A percentile compares a stretch with the other conserved stretches of the same genome.
These are phyloP conservation scores for Heliconius congener DNA, from an alignment of 1,140 invertebrate genomes.

Conservation along the genomic window DNA sequence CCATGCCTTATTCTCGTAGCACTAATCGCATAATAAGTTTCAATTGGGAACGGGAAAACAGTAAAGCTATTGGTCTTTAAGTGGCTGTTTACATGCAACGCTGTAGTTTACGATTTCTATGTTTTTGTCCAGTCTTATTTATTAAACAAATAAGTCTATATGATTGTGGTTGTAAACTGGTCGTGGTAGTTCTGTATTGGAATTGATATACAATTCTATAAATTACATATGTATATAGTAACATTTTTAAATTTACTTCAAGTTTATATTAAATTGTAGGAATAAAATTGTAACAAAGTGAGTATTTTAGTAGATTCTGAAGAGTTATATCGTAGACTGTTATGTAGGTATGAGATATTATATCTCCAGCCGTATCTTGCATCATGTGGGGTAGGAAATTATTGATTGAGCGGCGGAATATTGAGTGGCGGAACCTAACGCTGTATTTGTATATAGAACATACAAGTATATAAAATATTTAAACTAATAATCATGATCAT, in stretches of 20 bases:
- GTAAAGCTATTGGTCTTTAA: conserved; percentile 32
- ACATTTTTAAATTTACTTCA: not conserved
- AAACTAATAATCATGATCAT: too few species aligned
- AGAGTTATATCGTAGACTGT: too few species aligned
- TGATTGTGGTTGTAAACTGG: not conserved
- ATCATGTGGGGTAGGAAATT: too few species aligned
- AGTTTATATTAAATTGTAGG: too few species aligned
- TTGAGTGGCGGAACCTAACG: too few species aligned
- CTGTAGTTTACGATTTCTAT: conserved; percentile 29
- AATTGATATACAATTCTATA: not conserved
- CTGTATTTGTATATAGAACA: too few species aligned
- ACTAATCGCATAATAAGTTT: conserved; percentile 17
- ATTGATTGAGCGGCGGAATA: too few species aligned
- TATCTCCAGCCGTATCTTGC: too few species aligned
- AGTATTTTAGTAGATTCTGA: too few species aligned
- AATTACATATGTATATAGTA: not conserved
- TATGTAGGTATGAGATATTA: too few species aligned
- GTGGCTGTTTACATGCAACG: conserved; percentile 35
- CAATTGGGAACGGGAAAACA: conserved; percentile 32
- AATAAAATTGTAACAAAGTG: too few species aligned
- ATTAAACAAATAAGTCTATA: conserved; percentile 5
- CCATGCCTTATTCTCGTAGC: conserved; percentile 9
- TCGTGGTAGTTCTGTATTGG: not conserved
- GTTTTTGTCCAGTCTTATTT: conserved; percentile 30
- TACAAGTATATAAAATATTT: too few species aligned